Base-by-base conservation (phyloP, 2,888 invertebrate species). In the Plagodis pulveraria region DNA sequence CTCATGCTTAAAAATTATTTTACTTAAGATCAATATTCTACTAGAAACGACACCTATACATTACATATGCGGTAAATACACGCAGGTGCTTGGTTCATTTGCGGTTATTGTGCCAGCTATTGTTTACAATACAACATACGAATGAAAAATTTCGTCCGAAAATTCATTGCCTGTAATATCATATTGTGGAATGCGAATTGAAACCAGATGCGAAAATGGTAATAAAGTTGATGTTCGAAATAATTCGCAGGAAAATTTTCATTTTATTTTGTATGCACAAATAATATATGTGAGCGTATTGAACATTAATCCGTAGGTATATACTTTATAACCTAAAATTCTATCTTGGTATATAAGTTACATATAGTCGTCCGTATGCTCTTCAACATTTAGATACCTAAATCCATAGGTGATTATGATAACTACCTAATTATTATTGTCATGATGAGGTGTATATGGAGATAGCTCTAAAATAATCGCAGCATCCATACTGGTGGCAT, bases 181-280 rank as follows among this genome's bases (percentile, higher is more conserved):
- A 56, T 55, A 51, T 34, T 60, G 47, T 69, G 64, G 73, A 77
- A 71, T 74, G 71, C 67, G 58, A 68, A 72, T 75, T 77, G 74
- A 81, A 84, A 84, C 78, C 32, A 51, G 11, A 32, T 41, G n/a
- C n/a, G 22, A 5, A 44, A 45, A 12, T 45, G 9, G 12, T 43
- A 34, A 50, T 35, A 50, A 42, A 22, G 22, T 22, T 22, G 22
- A 22, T 4, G 22, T 22, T 22, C 22, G 22, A 22, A 22, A 4
- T 22, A 22, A 22, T 22, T 22, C 22, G 4, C 2, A 22, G 22
- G 22, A 22, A 22, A 22, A 22, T 2, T 22, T 22, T 22, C 22
- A 22, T 22, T 22, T 4, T 22, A 22, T 22, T 22, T 22, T 22
- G 22, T 22, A 22, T 22, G 22, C 22, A 22, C 22, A 22, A 22